Evolutionary conservation across 2,797 vertebrate species (phyloP).

Genomic region (Sebastes steindachneri): DNA sequence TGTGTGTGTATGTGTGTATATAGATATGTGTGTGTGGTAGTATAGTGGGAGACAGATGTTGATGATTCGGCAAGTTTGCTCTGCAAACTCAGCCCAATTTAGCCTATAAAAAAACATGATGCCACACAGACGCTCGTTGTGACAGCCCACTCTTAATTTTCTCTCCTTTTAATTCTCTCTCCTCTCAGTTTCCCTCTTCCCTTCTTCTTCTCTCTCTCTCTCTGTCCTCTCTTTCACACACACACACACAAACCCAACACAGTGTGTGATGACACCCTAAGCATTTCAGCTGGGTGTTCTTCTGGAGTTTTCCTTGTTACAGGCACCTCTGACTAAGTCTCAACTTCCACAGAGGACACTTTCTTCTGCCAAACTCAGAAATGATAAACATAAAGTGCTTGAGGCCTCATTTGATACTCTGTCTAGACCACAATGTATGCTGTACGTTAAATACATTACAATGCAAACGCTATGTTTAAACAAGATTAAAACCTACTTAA

Average conservation of each 20-base stretch:
- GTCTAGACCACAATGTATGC: background rate
- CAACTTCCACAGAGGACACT: constrained; percentile 55
- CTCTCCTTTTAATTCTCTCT: constrained; percentile 48
- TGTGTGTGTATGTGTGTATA: constrained; percentile 20
- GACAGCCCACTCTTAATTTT: constrained; percentile 66
- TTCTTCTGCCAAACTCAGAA: constrained; percentile 50
- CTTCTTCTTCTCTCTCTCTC: background rate
- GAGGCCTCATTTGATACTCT: background rate
- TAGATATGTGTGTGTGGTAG: background rate
- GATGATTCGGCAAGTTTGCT: constrained; percentile 81
- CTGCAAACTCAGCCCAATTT: constrained; percentile 78
- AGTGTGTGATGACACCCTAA: constrained; percentile 48
- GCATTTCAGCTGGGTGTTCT: constrained; percentile 50
- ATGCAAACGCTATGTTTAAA: constrained; percentile 17
- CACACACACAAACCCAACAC: constrained; percentile 41
- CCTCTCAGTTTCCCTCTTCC: constrained; percentile 3
- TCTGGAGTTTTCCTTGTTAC: constrained; percentile 52
- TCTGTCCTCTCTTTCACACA: constrained; percentile 29
- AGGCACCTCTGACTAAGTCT: constrained; percentile 58
- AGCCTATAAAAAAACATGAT: constrained; percentile 58
- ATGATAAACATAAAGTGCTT: constrained; percentile 46
- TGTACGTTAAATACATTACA: constrained; percentile 11
- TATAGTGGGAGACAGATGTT: constrained; percentile 81
- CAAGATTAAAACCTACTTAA: constrained; percentile 31
- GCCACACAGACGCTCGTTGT: constrained; percentile 61